Base-by-base conservation (phyloP, 1,140 invertebrate species). In the Drosophila nasuta region DNA sequence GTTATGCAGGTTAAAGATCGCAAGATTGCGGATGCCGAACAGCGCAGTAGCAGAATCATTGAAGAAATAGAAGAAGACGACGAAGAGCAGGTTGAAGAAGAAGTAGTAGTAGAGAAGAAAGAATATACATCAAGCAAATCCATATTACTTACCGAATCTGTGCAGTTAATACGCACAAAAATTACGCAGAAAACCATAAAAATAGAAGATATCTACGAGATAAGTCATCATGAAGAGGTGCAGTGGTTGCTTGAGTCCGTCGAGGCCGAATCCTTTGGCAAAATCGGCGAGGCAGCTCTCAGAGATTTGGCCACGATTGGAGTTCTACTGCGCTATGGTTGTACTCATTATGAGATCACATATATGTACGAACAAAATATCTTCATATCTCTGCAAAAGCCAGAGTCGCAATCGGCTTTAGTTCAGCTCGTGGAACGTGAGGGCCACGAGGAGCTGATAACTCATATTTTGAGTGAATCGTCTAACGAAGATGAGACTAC, bases 271-370 rank as follows among this genome's bases (percentile, higher is more conserved):
- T 96, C 97, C 81, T 97, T 97, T 93, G 96, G 96, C 0, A 95
- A 95, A 10, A 91, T 76, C n/a, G 96, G 96, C 13, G 95, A 97
- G 93, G 94, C 94, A 25, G 96, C 96, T 1, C 93, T 97, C 49
- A 92, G 95, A 63, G 97, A 97, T 93, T 93, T 97, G 35, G 96
- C 96, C 1, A 96, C 96, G 48, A 96, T 97, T 67, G 96, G 96
- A 25, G 95, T 96, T 79, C 93, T 97, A 67, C 92, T 97, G 20
- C 94, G 95, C 46, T 95, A 95, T 79, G 97, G 97, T 56, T 94
- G 97, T 15, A 95, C 95, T 6, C 95, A 95, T 8, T 95, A 95
- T 83, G 95, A 97, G 92, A 96, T 97, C 41, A 96, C 95, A 65
- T 95, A 95, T 65, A 93, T 96, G 41, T 97, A 97, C 79, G 94